Evolutionary conservation across 2,797 vertebrate genomes (phyloP), one percentile per base, ranked within the genome.

Genomic region (Micrastur ruficollis): DNA sequence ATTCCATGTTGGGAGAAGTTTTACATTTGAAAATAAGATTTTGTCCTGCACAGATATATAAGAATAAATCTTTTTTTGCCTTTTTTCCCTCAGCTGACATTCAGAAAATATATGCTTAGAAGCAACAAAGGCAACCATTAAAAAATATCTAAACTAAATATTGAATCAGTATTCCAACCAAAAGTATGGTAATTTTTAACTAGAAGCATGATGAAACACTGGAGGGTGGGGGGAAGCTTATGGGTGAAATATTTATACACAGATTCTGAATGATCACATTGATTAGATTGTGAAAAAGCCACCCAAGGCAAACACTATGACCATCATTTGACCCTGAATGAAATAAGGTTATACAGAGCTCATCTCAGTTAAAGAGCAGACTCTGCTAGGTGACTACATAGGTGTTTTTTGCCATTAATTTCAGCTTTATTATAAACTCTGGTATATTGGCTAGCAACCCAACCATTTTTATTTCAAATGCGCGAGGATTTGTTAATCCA

Each of bases 401-500:
- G 32, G 31, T 26, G 18, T 42, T 72, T 67, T 72, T 53, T 85
- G 10, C 19, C 22, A 47, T 76, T 88, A 58, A 83, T 73, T 86
- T 80, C 19, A 55, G 8, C 7, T 55, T 2, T 4, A 83, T 83
- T 66, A 85, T 80, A 76, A 88, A 73, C 29, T 90, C 15, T 44
- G 7, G 10, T 50, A 34, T 70, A 36, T 20, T 82, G 34, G 18
- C 19, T 71, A 58, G 18, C 19, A 93, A 80, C 19, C 21, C 29
- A 66, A 50, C 3, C 8, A 73, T 74, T 91, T 81, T 89, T 86
- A 74, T 84, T 95, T 92, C 65, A 81, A 88, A 74, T 22, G 56
- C 8, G 55, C 29, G 49, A 83, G 20, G n/a, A 67, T 81, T 92
- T 94, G 90, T 93, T 92, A 93, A 95, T 92, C 63, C 65, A 55